A percentile compares a stretch with the other conserved stretches of the same genome.
phyloP scores from a whole-genome alignment of 2,113 vertebrate genomes.

The Butastur rufipennis region DNA sequence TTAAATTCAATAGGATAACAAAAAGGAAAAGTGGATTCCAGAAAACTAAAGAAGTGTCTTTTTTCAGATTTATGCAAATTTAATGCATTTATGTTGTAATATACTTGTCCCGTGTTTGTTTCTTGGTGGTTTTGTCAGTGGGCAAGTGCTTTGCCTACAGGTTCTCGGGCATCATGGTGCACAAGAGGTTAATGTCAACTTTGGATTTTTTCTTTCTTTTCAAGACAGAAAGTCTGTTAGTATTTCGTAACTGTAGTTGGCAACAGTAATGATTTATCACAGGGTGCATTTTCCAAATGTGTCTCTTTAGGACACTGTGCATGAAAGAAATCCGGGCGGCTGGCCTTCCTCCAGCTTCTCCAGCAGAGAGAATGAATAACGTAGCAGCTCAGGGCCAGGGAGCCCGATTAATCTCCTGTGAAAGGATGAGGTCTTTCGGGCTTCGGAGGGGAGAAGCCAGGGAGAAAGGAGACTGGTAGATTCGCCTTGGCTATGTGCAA shows the following conservation, averaged over 20 bases:
- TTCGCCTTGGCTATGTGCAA: background rate
- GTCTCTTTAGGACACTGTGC: background rate
- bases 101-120: accelerated
- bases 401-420: background rate
- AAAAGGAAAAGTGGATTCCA: background rate
- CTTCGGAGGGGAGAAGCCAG: background rate
- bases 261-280: background rate
- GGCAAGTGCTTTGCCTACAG: background rate
- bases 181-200: background rate
- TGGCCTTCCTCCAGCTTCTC: background rate
- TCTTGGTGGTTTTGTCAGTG: background rate
- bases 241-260: background rate
- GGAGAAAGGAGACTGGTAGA: background rate
- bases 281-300: background rate
- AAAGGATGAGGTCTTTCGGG: background rate
- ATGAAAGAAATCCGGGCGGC: background rate
- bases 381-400: background rate
- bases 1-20: background rate
- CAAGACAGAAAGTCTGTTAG: background rate
- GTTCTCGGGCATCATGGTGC: background rate
- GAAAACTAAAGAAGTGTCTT: background rate
- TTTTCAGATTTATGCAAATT: background rate
- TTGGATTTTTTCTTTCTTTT: background rate
- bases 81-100: background rate
- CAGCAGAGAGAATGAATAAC: background rate